Base-by-base conservation (phyloP, 2,888 invertebrate species). In the Plemyria rubiginata region DNA sequence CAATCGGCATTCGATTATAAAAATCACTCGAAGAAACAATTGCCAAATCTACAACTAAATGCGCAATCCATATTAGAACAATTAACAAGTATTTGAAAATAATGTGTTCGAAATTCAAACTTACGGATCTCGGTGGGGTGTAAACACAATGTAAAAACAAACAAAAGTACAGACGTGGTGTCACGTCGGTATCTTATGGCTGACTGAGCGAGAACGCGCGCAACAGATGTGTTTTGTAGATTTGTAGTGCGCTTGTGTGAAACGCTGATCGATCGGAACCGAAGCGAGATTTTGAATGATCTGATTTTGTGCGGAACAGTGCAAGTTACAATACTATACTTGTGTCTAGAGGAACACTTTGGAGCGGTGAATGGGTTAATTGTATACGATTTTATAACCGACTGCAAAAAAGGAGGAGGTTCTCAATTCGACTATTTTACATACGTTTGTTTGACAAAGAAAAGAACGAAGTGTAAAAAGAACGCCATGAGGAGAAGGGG, bases 151-250 rank as follows among this genome's bases (percentile, higher is more conserved):
- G 74, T 67, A 76, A 79, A 79, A 81, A 79, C 72, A 71, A 77
- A 80, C 82, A 82, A 79, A 74, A 81, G 84, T 71, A 73, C 71
- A 71, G 73, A 85, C 87, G 85, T 82, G 82, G 75, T 70, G 16
- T 36, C 83, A 73, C 82, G 79, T 66, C 75, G 70, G 73, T 71
- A 59, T 68, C 76, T 74, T 74, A 81, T 87, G 90, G 91, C 90
- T 90, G 91, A 91, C 91, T 91, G 90, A 81, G 57, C 70, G 67
- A 60, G 52, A 65, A 56, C 58, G 45, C 71, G 77, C 77, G 78
- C 88, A 89, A 89, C 91, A 89, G 88, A 89, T 91, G 89, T 83
- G 81, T 87, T 88, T 87, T 88, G 86, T 88, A 86, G 81, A 87
- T 88, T 87, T 88, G 86, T 88, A 86, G 50, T 80, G 86, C 88